Evolutionary conservation across 2,888 invertebrate species (phyloP).

Genomic region (Philereme vetulata): DNA sequence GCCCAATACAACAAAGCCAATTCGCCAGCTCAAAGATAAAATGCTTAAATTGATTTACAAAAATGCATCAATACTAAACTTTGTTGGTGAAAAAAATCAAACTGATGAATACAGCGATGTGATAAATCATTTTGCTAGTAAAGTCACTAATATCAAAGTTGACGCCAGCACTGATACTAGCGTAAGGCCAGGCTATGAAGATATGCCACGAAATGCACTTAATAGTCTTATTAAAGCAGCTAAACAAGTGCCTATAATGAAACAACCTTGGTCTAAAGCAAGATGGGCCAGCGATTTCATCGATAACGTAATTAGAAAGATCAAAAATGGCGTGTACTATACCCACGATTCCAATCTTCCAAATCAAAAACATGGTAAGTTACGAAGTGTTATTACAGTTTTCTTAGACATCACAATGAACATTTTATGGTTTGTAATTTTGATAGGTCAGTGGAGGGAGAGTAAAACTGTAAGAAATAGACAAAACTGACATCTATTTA

Average conservation of each 20-base stretch:
- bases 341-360: conserved; percentile 47
- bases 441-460: too few relatives aligned
- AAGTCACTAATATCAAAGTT: conserved; percentile 27
- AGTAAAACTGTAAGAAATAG: too few relatives aligned
- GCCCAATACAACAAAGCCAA: conserved; percentile 43
- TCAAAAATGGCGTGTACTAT: conserved; percentile 67
- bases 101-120: conserved; percentile 20
- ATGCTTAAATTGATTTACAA: conserved; percentile 62
- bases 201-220: conserved; percentile 6
- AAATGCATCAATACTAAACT: conserved; percentile 44
- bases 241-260: conserved; percentile 13
- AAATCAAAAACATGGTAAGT: conserved; percentile 15
- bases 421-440: too few relatives aligned
- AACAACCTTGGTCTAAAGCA: conserved; percentile 57
- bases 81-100: conserved; percentile 26
- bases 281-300: conserved; percentile 70
- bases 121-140: not conserved
- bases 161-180: conserved; percentile 36
- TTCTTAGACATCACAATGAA: too few relatives aligned
- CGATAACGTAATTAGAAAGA: conserved; percentile 70
- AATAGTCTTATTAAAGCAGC: conserved; percentile 7
- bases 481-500: too few relatives aligned
- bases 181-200: conserved; percentile 3
- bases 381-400: too few relatives aligned
- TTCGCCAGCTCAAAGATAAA: conserved; percentile 59